Percentiles rank a stretch among this genome's conserved stretches.
Evolutionary conservation across 2,113 vertebrate species (phyloP).

Genomic region (Chascanopsetta lugubris): DNA sequence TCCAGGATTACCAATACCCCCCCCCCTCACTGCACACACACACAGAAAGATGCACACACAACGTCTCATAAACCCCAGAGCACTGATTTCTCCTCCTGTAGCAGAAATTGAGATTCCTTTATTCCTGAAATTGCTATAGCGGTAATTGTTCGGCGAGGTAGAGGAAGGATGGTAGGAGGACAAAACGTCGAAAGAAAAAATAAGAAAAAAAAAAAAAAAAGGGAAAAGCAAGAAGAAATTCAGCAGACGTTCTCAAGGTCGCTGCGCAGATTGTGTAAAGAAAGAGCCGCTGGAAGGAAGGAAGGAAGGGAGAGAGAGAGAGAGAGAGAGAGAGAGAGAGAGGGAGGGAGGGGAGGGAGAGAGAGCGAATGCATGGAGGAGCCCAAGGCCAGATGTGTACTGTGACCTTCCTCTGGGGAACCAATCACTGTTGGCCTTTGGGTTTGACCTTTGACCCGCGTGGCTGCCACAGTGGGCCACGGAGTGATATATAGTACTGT

Average conservation of each 20-base stretch:
- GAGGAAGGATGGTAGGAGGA: slow-evolving; percentile 32
- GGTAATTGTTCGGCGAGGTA: slow-evolving; percentile 56
- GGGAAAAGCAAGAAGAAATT: slow-evolving; percentile 23
- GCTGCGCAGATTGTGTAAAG: slow-evolving; percentile 23
- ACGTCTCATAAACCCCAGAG: slow-evolving; percentile 35
- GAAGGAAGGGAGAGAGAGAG: background rate
- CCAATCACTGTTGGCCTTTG: slow-evolving; percentile 68
- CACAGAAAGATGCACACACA: background rate
- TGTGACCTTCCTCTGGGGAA: slow-evolving; percentile 67
- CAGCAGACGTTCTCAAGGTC: slow-evolving; percentile 66
- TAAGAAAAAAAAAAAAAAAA: slow-evolving; percentile 1
- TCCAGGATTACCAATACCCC: slow-evolving; percentile 51
- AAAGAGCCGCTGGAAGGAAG: slow-evolving; percentile 14
- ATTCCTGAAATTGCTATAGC: slow-evolving; percentile 46
- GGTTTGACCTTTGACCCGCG: slow-evolving; percentile 68
- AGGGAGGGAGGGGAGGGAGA: slow-evolving; percentile 7
- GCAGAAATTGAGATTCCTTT: slow-evolving; percentile 53
- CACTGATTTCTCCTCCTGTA: slow-evolving; percentile 33
- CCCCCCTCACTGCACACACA: slow-evolving; percentile 11
- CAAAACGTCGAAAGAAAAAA: background rate
- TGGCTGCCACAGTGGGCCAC: slow-evolving; percentile 52
- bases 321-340: background rate
- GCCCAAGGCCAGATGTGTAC: slow-evolving; percentile 57
- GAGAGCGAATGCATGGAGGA: slow-evolving; percentile 51
- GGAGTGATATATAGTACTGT: slow-evolving; percentile 36